Conservation (phyloP, 1,140 invertebrate species). For the Dendrolimus punctatus region DNA sequence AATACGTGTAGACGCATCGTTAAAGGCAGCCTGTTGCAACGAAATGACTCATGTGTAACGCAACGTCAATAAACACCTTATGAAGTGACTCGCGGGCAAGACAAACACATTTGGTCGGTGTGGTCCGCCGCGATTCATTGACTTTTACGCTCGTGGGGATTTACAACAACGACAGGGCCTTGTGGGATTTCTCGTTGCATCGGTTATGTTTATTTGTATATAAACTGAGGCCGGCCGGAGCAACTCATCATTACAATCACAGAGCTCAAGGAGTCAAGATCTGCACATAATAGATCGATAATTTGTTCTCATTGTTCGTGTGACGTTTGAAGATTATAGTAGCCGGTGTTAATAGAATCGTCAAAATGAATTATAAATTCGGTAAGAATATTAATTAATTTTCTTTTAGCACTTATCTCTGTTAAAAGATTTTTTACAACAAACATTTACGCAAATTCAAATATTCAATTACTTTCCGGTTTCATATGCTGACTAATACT, state of each 20-base stretch:
- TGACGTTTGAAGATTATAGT: too few species aligned
- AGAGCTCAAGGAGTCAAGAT: neutral
- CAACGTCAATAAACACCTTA: too few species aligned
- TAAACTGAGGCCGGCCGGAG: constrained; percentile 2
- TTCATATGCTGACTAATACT: too few species aligned
- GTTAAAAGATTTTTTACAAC: too few species aligned
- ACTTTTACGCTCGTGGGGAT: constrained; percentile 17
- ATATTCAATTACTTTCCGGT: too few species aligned
- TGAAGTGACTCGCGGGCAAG: too few species aligned
- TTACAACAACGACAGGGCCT: constrained; percentile 13
- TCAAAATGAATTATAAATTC: constrained; percentile 23
- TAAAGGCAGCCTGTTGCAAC: too few species aligned
- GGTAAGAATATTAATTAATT: constrained; percentile 17
- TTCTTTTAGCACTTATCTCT: neutral
- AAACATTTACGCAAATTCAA: too few species aligned
- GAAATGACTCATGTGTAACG: too few species aligned
- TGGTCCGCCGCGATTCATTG: neutral
- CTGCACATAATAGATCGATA: neutral
- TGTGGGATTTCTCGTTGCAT: constrained; percentile 7
- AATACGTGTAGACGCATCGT: too few species aligned
- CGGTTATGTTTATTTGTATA: constrained; percentile 17
- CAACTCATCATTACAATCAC: constrained; percentile 10
- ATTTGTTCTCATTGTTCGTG: constrained; percentile 5
- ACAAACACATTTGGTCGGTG: neutral
- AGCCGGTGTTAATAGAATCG: too few species aligned